Conservation (phyloP, 2,888 invertebrate species). For the Mycalesis mineus region DNA sequence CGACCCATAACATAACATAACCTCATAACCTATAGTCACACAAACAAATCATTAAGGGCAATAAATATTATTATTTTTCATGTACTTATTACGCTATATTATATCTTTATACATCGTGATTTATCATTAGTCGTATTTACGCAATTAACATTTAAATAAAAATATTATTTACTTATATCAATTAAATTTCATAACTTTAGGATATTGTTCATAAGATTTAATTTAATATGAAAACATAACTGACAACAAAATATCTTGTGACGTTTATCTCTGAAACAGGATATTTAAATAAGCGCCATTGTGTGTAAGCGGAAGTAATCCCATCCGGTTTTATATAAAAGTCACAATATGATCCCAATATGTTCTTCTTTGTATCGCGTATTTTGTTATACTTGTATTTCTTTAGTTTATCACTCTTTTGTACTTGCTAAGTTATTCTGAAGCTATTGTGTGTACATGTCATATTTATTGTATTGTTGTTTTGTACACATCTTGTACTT, state of each 20-base stretch:
- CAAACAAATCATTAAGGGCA: no score
- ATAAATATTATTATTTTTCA: no score
- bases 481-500: no score
- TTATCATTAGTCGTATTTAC: no score
- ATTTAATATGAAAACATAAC: slow-evolving; percentile 5
- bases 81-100: no score
- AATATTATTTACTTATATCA: neutral
- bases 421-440: neutral
- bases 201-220: neutral
- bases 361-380: slow-evolving; percentile 5
- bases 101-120: no score
- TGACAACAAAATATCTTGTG: slow-evolving; percentile 22
- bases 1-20: no score
- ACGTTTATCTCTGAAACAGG: slow-evolving; percentile 24
- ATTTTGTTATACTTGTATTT: neutral
- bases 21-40: no score
- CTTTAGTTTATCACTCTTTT: neutral
- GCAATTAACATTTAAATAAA: no score
- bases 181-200: neutral
- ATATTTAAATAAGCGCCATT: slow-evolving; percentile 41
- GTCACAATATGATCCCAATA: slow-evolving; percentile 33
- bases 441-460: neutral
- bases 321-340: slow-evolving; percentile 39
- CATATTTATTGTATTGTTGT: neutral
- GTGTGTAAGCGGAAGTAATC: slow-evolving; percentile 36